These are phyloP conservation scores for Sebastes wilsoni DNA, from an alignment of 2,797 vertebrate species.

Conservation along the genomic window DNA sequence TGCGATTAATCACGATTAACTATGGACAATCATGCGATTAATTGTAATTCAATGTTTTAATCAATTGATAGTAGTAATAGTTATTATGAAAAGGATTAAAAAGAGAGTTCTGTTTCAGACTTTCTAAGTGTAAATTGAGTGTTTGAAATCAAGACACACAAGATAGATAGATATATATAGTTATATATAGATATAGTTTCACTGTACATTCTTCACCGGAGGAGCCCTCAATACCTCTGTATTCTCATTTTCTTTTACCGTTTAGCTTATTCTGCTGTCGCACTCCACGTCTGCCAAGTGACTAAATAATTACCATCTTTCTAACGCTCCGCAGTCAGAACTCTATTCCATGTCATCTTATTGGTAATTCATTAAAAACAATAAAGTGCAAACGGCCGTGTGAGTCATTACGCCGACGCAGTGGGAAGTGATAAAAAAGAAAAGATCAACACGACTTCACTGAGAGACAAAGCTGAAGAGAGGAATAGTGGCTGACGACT, in stretches of 20 bases:
- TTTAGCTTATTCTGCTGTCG: background rate
- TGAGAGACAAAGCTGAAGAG: constrained; percentile 2
- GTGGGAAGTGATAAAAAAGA: background rate
- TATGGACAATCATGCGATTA: no score
- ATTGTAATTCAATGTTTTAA: no score
- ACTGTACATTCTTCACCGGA: background rate
- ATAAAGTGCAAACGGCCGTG: background rate
- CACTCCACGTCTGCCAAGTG: background rate
- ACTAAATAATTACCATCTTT: background rate
- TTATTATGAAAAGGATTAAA: no score
- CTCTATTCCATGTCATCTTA: background rate
- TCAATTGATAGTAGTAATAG: no score
- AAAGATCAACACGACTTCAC: constrained; percentile 17
- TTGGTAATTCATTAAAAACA: constrained; percentile 26
- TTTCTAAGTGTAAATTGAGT: background rate
- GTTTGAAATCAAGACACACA: background rate
- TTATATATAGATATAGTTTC: background rate
- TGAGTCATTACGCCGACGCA: constrained; percentile 5
- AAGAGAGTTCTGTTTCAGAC: no score
- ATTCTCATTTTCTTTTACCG: no score
- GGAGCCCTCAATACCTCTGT: background rate
- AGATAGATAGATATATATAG: no score
- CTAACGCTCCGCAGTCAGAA: background rate
- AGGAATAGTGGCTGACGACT: background rate
- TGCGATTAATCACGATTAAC: no score